Evolutionary conservation across 2,797 vertebrate species (phyloP), one percentile per base, ranked within the genome.

Genomic region (Hybognathus amarus): DNA sequence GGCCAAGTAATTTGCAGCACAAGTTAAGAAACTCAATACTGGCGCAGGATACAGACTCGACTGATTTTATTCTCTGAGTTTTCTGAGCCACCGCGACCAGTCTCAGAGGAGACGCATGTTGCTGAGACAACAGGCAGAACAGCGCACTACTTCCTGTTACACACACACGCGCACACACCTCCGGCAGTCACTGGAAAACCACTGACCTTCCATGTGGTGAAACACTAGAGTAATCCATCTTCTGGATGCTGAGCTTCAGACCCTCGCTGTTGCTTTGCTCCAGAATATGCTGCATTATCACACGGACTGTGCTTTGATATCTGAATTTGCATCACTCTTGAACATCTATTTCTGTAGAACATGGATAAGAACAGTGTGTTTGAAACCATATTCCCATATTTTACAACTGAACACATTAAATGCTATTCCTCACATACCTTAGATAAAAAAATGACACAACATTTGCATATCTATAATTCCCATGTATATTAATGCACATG

Each of bases 161-260:
- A 18, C 54, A 40, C 50, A 76, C 17, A 76, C 50, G 59, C 50
- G 33, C 45, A 52, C 56, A 64, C 61, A 47, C 38, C 76, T 56
- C n/a, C n/a, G n/a, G 30, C 69, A 76, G 70, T 70, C 56, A 38
- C 68, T 79, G 45, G 56, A 76, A 77, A 77, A 77, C 64, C 82
- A 66, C 64, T 84, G 82, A 84, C 66, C 82, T 77, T 83, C 64
- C 71, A 38, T 86, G 85, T 83, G 85, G 76, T 70, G 66, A 66
- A 73, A 76, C 78, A 79, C 50, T 76, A 61, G 66, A 50, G 42
- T 82, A 85, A 85, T 82, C 64, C 36, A 78, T 82, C 79, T 82
- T 79, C 11, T 54, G 73, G 67, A 80, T 30, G 71, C 52, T 68
- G 52, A 59, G 56, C 45, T 67, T 33, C 54, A 63, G 75, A 83